A percentile compares a stretch with the other conserved stretches of the same genome.
Conservation (phyloP, 2,113 vertebrate genomes). For the Lampris incognitus region DNA sequence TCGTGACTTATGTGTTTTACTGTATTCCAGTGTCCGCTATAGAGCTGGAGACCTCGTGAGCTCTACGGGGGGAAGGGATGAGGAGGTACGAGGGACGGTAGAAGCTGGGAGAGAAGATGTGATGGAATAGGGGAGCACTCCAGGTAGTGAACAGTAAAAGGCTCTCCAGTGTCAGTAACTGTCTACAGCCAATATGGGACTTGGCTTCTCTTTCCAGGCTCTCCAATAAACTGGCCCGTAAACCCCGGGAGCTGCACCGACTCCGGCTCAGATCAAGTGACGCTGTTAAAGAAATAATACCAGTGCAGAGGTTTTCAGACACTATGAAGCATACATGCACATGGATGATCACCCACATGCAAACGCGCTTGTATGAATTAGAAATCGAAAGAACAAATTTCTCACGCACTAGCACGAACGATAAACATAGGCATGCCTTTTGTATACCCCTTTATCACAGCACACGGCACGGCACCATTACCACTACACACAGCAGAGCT, state of each 20-base stretch:
- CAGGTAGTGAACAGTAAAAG: conserved; percentile 31
- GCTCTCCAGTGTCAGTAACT: conserved; percentile 32
- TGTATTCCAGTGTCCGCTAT: conserved; percentile 28
- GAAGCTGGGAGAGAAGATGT: not conserved
- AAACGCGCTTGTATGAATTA: not conserved
- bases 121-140: conserved; percentile 3
- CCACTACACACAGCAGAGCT: conserved; percentile 13
- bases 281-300: conserved; percentile 58
- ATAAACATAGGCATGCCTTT: not conserved
- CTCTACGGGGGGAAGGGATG: not conserved
- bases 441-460: conserved; percentile 8
- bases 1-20: conserved; percentile 30
- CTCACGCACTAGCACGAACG: not conserved
- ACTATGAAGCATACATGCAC: conserved; percentile 7
- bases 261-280: conserved; percentile 66
- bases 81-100: not conserved
- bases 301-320: conserved; percentile 48
- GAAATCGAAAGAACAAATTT: no score
- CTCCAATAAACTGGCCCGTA: conserved; percentile 63
- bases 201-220: conserved; percentile 68
- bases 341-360: not conserved
- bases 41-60: conserved; percentile 45
- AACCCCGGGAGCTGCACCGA: conserved; percentile 59
- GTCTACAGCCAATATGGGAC: conserved; percentile 62
- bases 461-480: not conserved